Conservation (phyloP, 2,888 invertebrate species). For the Drosophila bunnanda region DNA sequence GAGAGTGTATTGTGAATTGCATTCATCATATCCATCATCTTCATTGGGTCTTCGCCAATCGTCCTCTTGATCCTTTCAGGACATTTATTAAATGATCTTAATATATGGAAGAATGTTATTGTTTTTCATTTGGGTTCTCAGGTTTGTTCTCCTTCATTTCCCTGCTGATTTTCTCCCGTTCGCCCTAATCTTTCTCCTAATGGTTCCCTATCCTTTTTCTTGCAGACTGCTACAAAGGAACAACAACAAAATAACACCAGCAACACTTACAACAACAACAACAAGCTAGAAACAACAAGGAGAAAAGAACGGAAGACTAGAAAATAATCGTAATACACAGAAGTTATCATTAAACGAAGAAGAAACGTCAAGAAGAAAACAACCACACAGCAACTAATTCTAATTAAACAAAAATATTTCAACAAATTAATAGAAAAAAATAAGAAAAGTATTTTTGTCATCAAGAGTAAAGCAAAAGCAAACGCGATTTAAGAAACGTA, state of each 20-base stretch:
- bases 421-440: constrained; percentile 46
- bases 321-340: constrained; percentile 56
- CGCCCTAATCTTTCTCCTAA: not conserved
- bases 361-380: constrained; percentile 6
- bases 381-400: constrained; percentile 21
- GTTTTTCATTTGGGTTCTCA: not conserved
- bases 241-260: constrained; percentile 44
- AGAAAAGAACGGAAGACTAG: constrained; percentile 73
- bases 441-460: constrained; percentile 52
- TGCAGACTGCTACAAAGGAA: constrained; percentile 70
- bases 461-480: constrained; percentile 22
- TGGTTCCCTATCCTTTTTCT: constrained; percentile 6
- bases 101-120: no score
- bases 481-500: constrained; percentile 20
- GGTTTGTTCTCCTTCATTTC: not conserved
- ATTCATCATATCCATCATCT: not conserved
- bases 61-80: not conserved
- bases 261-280: constrained; percentile 31
- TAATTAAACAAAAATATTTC: constrained; percentile 15
- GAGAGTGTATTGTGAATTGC: not conserved
- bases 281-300: constrained; percentile 61
- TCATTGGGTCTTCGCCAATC: not conserved
- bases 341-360: constrained; percentile 15
- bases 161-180: not conserved
- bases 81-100: no score